These are phyloP conservation scores for Redunca redunca DNA, from an alignment of 2,113 vertebrate species.

Conservation along the genomic window DNA sequence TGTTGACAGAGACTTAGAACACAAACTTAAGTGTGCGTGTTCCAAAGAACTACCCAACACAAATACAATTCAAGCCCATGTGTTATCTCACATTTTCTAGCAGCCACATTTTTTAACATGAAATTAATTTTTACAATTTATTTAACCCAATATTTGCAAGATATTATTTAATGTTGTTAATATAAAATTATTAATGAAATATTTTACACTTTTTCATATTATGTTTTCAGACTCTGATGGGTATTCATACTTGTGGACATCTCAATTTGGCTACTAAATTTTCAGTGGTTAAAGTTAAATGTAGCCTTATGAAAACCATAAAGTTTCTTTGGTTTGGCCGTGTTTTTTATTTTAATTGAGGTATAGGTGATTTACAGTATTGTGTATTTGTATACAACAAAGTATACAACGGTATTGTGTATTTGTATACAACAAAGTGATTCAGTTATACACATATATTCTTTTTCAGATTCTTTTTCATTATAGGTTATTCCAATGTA, in stretches of 20 bases:
- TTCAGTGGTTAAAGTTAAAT: not conserved
- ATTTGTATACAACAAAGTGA: not conserved
- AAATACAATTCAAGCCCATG: not conserved
- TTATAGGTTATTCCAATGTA: not conserved
- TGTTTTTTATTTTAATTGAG: not conserved
- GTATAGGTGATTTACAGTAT: not conserved
- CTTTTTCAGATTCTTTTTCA: not conserved
- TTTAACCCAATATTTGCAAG: not conserved
- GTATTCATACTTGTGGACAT: not conserved
- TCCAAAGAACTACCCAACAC: not conserved
- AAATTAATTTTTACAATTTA: not conserved
- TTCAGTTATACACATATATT: not conserved
- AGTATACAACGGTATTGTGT: too few species aligned
- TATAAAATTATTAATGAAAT: not conserved
- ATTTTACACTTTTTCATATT: not conserved
- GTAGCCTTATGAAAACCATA: not conserved
- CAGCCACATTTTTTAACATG: not conserved
- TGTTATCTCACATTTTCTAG: not conserved
- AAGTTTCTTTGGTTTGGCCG: not conserved
- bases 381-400: not conserved
- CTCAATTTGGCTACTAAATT: not conserved
- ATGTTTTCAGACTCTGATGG: not conserved
- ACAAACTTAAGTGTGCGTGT: accelerated
- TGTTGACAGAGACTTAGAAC: not conserved
- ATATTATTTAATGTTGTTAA: not conserved